Percentiles rank a stretch among this genome's conserved stretches.
These are phyloP conservation scores for Serripes groenlandicus DNA, from an alignment of 2,888 invertebrate species.

Conservation along the genomic window DNA sequence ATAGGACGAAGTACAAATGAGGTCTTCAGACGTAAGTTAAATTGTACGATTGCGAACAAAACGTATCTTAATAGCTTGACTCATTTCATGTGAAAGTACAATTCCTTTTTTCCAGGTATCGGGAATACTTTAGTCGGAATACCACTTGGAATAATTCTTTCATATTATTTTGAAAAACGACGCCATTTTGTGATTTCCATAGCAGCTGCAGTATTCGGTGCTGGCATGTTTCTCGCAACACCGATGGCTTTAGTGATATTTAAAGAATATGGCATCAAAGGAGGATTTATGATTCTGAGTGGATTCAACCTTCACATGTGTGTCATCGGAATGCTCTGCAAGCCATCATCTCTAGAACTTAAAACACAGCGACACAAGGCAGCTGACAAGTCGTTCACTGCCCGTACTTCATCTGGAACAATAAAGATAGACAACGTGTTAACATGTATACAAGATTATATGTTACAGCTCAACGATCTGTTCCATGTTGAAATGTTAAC, in stretches of 20 bases:
- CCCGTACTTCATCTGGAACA: too few relatives aligned
- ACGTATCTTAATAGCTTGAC: too few relatives aligned
- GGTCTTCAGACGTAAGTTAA: too few relatives aligned
- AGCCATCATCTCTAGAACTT: constrained; percentile 57
- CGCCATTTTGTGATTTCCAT: constrained; percentile 52
- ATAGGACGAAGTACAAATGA: too few relatives aligned
- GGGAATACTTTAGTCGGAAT: constrained; percentile 59
- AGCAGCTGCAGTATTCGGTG: constrained; percentile 53
- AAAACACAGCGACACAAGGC: constrained; percentile 18
- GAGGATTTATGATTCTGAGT: constrained; percentile 58
- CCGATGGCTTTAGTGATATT: constrained; percentile 57
- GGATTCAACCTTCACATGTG: constrained; percentile 59
- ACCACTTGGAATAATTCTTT: constrained; percentile 56
- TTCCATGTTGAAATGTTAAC: constrained; percentile 37
- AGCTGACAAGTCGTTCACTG: background rate
- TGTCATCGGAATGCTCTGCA: constrained; percentile 59
- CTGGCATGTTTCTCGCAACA: constrained; percentile 64
- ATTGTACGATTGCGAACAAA: too few relatives aligned
- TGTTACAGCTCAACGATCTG: constrained; percentile 19
- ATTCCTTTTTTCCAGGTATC: constrained; percentile 66
- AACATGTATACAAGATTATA: background rate
- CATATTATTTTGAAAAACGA: constrained; percentile 65
- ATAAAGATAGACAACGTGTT: too few relatives aligned
- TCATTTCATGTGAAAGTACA: too few relatives aligned
- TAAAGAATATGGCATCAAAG: constrained; percentile 54